Evolutionary conservation across 2,888 invertebrate genomes (phyloP), one percentile per base, ranked within the genome.

Genomic region (Brachylomia viminalis): DNA sequence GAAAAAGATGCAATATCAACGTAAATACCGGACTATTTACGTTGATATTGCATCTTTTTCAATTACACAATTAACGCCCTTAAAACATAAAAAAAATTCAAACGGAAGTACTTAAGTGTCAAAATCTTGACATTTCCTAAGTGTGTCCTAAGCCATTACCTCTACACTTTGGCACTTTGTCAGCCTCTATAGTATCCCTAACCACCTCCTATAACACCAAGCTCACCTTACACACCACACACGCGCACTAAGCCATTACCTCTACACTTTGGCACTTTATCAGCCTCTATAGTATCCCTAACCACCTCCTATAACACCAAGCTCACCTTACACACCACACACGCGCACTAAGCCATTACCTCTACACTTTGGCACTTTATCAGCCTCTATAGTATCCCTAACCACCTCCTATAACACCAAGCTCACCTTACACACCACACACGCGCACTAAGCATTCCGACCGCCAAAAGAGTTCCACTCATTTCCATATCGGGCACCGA

Each of bases 401-500:
- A 47, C 45, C 33, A 42, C 61, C 38, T 11, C 13, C n/a, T 23
- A 47, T 10, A 52, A n/a, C 0, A 23, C 27, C 20, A 13, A n/a
- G 33, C 79, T 86, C 86, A 86, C 83, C 84, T 58, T 20, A 65
- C 42, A 81, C 74, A 30, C 85, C 77, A 77, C 72, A 85, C 88
- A 80, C 85, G 77, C 84, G 58, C 78, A 47, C 75, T 75, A 80
- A 87, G 72, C 86, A 87, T 87, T 87, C 86, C 87, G 10, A 74
- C 75, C 67, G 75, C 88, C 87, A 87, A 87, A 87, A 88, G 88
- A 88, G 88, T 87, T 83, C 80, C 81, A 84, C 87, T 88, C 87
- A 89, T 88, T 88, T 88, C 88, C 89, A 88, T 88, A 87, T 65
- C 75, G 85, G 68, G 74, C 70, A 82, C 70, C 80, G 86, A 88